A percentile compares a stretch with the other conserved stretches of the same genome.
Conservation (phyloP, 2,797 vertebrate species). For the Hemitrygon akajei region DNA sequence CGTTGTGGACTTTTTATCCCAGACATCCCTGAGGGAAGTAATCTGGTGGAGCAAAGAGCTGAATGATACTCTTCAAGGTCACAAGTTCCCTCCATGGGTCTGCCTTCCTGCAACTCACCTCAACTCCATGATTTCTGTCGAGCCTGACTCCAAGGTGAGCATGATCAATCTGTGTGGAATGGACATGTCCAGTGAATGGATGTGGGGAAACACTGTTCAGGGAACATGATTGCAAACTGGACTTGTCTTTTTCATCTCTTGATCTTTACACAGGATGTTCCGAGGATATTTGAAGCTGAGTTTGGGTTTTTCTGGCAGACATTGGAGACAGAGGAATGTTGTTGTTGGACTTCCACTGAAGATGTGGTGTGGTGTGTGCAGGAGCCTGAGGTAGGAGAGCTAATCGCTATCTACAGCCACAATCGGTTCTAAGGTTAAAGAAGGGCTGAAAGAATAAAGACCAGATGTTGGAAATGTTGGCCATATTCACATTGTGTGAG, state of each 20-base stretch:
- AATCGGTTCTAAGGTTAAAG: not conserved
- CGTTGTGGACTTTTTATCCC: conserved; percentile 52
- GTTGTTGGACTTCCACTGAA: conserved; percentile 50
- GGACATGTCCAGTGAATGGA: no score
- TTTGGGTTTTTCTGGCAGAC: conserved; percentile 66
- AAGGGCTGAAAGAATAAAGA: no score
- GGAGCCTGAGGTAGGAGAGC: conserved; percentile 55
- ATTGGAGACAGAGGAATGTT: conserved; percentile 53
- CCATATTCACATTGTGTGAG: not conserved
- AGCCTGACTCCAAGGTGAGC: conserved; percentile 50
- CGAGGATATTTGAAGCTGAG: conserved; percentile 52
- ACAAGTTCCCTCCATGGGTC: conserved; percentile 43
- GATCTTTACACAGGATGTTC: conserved; percentile 49
- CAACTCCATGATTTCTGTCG: conserved; percentile 48
- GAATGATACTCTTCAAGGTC: conserved; percentile 44
- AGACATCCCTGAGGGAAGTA: conserved; percentile 46
- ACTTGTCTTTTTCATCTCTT: not conserved
- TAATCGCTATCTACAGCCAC: conserved; percentile 1
- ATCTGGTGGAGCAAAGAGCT: conserved; percentile 53
- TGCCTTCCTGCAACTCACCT: conserved; percentile 52
- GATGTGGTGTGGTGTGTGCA: conserved; percentile 43
- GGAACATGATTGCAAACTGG: not conserved
- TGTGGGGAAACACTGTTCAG: no score
- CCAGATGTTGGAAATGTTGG: not conserved
- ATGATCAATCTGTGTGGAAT: not conserved